Base-by-base conservation (phyloP, 2,797 vertebrate species). In the Echeneis naucrates region DNA sequence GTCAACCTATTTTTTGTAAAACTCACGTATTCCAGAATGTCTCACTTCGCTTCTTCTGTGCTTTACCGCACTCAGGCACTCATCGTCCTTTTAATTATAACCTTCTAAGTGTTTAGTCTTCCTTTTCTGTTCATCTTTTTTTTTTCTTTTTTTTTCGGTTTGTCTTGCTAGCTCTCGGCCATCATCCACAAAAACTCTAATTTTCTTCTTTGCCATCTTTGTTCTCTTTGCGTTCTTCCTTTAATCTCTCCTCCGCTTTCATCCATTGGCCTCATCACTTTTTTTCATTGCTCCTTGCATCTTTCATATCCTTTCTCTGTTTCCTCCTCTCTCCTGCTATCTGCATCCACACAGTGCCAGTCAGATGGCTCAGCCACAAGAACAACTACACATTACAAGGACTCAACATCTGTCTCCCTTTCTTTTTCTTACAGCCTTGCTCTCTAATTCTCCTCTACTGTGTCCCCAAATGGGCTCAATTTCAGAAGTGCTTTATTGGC, bases 1-100 rank as follows among this genome's bases (percentile, higher is more conserved):
- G 85, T 89, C 82, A 85, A 80, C 77, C n/a, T n/a, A 80, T 54
- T 78, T 85, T 81, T 71, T 64, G 30, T 67, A 45, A 64, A 44
- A 54, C 75, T 47, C 30, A 8, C 30, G 23, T 61, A 47, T 57
- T 70, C 7, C 70, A 42, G 38, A 54, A 58, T 42, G 23, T 59
- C 68, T 47, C 48, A 37, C 47, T 54, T 64, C 5, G 5, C 53
- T 27, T 68, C 24, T 67, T 65, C 33, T 65, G 45, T 42, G 19
- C 23, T 52, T 77, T 60, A 62, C 55, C 45, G 45, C 12, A 21
- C 32, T 71, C 59, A 72, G 61, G 61, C 63, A 68, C 33, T 67
- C 62, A 72, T 78, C 50, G 78, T 32, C 27, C 37, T 56, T 56
- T 75, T 53, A 76, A 52, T 74, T 73, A 77, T 45, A 68, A 64